Base-by-base conservation (phyloP, 2,113 vertebrate genomes). In the Chlamydotis undulata region DNA sequence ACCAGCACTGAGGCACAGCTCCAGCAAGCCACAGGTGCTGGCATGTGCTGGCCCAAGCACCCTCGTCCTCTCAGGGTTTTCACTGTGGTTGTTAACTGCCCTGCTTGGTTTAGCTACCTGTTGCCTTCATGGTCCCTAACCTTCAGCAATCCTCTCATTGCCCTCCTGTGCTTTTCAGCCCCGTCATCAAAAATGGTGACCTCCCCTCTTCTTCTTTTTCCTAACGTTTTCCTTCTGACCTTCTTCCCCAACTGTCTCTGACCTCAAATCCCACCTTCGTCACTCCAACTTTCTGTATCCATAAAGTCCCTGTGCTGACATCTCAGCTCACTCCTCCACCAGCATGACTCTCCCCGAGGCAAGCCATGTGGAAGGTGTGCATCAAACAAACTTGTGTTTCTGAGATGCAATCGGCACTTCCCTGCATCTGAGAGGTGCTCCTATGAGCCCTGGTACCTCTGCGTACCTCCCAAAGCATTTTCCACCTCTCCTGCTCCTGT, bases 351-450 rank as follows among this genome's bases (percentile, higher is more conserved):
- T 65, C 25, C 37, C 9, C 4, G 5, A 26, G 73, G 22, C 13
- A 52, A 60, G 39, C 45, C 63, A 39, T 0, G 1, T 28, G 23
- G 10, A 71, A 76, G 14, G 33, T 4, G 2, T 18, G 35, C 0
- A 0, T 24, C n/a, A 77, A 84, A 65, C 5, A 49, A 35, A 59
- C 43, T 1, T 5, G 7, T 69, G 37, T 55, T 89, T 83, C 52
- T 21, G 12, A 63, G 68, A 65, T 61, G 52, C 0, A 0, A 35
- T 2, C 0, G 4, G n/a, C 64, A 50, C 25, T 56, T 9, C 26
- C 76, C 14, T 73, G 57, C 35, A 43, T 35, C 35, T 86, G 9
- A 17, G 35, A 80, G 61, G 53, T 39, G 55, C 29, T 70, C 49
- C 45, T 43, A 10, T 0, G 2, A 90, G 33, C 39, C 24, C 19